Conservation (phyloP, 2,888 invertebrate species). For the Synergus gifuensis region DNA sequence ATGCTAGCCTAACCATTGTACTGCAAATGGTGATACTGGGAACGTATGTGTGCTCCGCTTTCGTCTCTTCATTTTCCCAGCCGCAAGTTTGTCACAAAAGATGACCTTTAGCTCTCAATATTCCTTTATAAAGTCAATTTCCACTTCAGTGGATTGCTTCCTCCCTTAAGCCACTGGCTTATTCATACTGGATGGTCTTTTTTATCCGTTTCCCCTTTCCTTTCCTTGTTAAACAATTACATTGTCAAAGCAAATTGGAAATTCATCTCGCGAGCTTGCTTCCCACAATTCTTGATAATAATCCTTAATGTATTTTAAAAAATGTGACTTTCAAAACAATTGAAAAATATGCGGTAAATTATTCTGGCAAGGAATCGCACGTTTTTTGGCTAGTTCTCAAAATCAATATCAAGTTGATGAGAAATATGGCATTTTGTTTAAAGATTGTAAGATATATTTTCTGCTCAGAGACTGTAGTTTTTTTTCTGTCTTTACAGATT, state of each 20-base stretch:
- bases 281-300: too few species aligned
- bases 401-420: background rate
- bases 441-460: conserved; percentile 6
- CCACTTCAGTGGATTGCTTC: conserved; percentile 22
- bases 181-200: background rate
- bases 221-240: conserved; percentile 1
- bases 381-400: background rate
- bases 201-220: conserved; percentile 10
- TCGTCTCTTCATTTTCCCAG: background rate
- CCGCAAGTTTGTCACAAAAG: conserved; percentile 52
- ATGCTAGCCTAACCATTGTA: conserved; percentile 62
- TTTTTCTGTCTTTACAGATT: conserved; percentile 83
- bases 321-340: background rate
- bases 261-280: too few species aligned
- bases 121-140: conserved; percentile 43
- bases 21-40: conserved; percentile 55
- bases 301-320: background rate
- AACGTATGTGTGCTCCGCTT: conserved; percentile 50
- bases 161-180: conserved; percentile 23
- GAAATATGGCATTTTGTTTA: background rate
- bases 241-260: background rate
- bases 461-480: background rate
- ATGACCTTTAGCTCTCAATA: conserved; percentile 63
- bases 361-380: background rate
- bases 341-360: background rate